Evolutionary conservation across 2,113 vertebrate species (phyloP).

Genomic region (Lipophrys pholis): DNA sequence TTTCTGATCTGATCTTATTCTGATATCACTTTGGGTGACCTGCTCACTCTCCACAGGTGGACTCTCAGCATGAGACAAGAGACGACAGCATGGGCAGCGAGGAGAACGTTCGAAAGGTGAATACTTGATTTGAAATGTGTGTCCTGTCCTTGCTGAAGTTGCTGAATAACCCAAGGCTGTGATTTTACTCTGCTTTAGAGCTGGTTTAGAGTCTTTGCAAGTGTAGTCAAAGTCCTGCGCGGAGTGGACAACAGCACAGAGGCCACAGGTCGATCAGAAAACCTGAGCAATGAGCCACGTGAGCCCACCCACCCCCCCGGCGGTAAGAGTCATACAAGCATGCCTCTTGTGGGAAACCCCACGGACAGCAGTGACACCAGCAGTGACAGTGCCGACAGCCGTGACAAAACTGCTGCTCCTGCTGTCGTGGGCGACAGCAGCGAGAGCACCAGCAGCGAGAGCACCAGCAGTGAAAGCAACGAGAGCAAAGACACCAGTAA

Average conservation of each 20-base stretch:
- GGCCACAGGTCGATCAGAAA: slow-evolving; percentile 35
- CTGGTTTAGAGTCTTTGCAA: slow-evolving; percentile 54
- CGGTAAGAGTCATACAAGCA: slow-evolving; percentile 2
- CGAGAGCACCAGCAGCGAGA: slow-evolving; percentile 47
- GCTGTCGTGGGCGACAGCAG: slow-evolving; percentile 31
- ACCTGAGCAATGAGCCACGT: slow-evolving; percentile 10
- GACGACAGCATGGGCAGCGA: slow-evolving; percentile 75
- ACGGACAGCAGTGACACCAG: slow-evolving; percentile 24
- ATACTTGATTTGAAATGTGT: background rate
- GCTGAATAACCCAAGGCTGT: background rate
- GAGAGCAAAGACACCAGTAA: slow-evolving; percentile 7
- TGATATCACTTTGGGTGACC: background rate
- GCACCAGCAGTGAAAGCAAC: slow-evolving; percentile 54
- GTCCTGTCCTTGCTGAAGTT: background rate
- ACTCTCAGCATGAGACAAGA: slow-evolving; percentile 60
- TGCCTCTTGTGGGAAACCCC: slow-evolving; percentile 17
- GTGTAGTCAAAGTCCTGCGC: slow-evolving; percentile 42
- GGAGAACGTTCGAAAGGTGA: slow-evolving; percentile 76
- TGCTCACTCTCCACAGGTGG: slow-evolving; percentile 33
- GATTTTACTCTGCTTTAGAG: slow-evolving; percentile 40
- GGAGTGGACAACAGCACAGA: slow-evolving; percentile 64
- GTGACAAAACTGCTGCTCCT: background rate
- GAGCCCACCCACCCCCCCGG: background rate
- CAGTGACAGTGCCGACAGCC: too few species aligned
- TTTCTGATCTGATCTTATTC: background rate